Evolutionary conservation across 2,113 vertebrate genomes (phyloP).

Genomic region (Pterocles orientalis): DNA sequence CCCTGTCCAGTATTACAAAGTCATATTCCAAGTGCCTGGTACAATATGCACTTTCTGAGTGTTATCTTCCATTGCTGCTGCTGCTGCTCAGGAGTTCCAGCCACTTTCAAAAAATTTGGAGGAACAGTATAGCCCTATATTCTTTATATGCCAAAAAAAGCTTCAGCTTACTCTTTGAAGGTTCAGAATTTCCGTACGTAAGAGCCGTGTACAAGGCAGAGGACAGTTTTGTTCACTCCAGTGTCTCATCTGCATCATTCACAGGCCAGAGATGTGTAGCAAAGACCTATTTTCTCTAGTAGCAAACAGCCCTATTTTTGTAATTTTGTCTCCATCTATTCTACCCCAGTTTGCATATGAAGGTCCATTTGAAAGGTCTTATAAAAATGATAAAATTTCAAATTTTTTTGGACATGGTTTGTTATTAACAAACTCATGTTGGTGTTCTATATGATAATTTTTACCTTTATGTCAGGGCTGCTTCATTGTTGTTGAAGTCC

Average conservation of each 20-base stretch:
- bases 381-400: background rate
- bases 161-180: background rate
- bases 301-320: background rate
- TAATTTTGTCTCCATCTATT: background rate
- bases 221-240: background rate
- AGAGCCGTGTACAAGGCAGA: accelerated
- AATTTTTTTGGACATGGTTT: background rate
- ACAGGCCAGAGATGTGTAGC: background rate
- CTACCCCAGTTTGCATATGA: background rate
- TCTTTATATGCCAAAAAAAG: background rate
- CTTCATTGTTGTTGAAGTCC: background rate
- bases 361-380: background rate
- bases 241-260: background rate
- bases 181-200: background rate
- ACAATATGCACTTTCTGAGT: background rate
- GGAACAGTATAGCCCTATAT: background rate
- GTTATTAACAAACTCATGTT: background rate
- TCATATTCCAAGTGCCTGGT: background rate
- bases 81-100: background rate
- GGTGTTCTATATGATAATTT: background rate
- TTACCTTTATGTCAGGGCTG: background rate
- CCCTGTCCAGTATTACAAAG: background rate
- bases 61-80: background rate
- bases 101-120: background rate
- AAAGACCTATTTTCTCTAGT: background rate